Evolutionary conservation across 2,888 invertebrate genomes (phyloP).

Genomic region (Panorpa germanica): DNA sequence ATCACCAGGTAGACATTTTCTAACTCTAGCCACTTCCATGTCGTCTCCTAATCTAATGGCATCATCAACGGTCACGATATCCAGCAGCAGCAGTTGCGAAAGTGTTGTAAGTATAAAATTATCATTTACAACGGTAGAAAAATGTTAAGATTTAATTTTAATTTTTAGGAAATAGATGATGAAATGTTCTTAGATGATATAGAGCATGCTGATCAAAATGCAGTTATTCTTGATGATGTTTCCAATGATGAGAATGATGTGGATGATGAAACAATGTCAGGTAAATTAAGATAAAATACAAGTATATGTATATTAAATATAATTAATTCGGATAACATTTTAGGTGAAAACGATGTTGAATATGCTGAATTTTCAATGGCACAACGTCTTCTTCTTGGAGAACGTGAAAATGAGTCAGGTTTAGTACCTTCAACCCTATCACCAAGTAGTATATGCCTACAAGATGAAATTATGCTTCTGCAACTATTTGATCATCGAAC

Average conservation of each 20-base stretch:
- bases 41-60: constrained; percentile 11
- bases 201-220: too few species aligned
- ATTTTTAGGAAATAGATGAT: too few species aligned
- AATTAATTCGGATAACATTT: constrained; percentile 4
- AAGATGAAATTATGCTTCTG: constrained; percentile 37
- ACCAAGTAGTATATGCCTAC: constrained; percentile 15
- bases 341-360: constrained; percentile 52
- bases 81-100: too few species aligned
- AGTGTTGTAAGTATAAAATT: constrained; percentile 16
- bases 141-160: too few species aligned
- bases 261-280: constrained; percentile 71
- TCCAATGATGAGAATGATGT: constrained; percentile 73
- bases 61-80: background rate
- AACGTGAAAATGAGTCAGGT: constrained; percentile 10
- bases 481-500: constrained; percentile 27
- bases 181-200: too few species aligned
- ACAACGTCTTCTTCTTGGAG: constrained; percentile 21
- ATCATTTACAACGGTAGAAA: constrained; percentile 7
- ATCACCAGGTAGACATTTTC: constrained; percentile 3
- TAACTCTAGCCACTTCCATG: constrained; percentile 10
- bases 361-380: constrained; percentile 34
- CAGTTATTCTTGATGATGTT: too few species aligned
- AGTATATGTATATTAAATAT: too few species aligned
- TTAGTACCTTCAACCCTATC: background rate
- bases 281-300: too few species aligned